phyloP scores from a whole-genome alignment of 2,888 invertebrate genomes.

The Sepioteuthis lessoniana region DNA sequence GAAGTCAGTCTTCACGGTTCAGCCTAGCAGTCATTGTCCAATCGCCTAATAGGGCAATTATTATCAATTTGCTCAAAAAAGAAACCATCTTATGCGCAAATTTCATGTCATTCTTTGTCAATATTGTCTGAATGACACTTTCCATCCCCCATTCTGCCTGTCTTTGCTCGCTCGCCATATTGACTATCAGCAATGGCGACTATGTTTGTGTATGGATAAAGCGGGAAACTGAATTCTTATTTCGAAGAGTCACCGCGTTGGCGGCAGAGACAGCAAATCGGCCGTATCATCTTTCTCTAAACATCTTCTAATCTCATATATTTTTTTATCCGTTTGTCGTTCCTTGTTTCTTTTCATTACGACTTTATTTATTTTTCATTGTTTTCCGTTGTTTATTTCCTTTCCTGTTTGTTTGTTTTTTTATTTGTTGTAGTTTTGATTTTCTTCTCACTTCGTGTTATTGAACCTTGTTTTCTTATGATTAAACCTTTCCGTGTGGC shows the following conservation, averaged over 20 bases:
- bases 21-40: neutral
- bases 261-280: neutral
- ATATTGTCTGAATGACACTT: neutral
- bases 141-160: neutral
- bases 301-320: neutral
- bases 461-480: constrained; percentile 18
- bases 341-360: neutral
- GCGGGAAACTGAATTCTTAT: neutral
- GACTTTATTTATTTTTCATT: neutral
- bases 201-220: neutral
- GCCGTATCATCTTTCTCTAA: neutral
- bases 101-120: constrained; percentile 33
- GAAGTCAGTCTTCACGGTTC: neutral
- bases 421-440: neutral
- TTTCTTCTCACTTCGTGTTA: constrained; percentile 2
- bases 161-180: neutral
- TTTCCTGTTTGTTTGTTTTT: neutral
- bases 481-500: neutral
- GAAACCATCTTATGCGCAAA: constrained; percentile 3
- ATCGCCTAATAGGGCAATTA: constrained; percentile 33
- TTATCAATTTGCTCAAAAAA: neutral
- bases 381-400: neutral
- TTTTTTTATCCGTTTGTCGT: neutral
- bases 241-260: neutral
- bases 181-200: neutral